Evolutionary conservation across 2,888 invertebrate genomes (phyloP), one percentile per base, ranked within the genome.

Genomic region (Lycophotia porphyrea): DNA sequence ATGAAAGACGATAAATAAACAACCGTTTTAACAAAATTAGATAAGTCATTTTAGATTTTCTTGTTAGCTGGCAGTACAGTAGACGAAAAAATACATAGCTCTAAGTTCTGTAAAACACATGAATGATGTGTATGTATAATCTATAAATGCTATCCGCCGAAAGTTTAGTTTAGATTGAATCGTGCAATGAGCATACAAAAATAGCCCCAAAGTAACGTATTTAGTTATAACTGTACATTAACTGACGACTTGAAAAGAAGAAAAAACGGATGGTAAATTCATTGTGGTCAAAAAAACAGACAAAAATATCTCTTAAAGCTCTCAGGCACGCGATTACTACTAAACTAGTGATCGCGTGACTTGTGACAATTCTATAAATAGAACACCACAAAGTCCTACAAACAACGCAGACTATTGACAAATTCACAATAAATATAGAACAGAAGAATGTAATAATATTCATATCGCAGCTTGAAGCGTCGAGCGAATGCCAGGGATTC

Each of bases 391-490:
- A 31, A 49, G 13, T 64, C 36, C 34, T 21, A 80, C 49, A 71
- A 67, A 73, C 36, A 60, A 60, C 3, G 67, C 69, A 55, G 49
- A 52, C 55, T 78, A 82, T 78, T 65, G 83, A 83, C 74, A 65
- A 69, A 75, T 60, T 64, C 60, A 71, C 61, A 83, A 76, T 68
- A 85, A 76, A 83, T 80, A 83, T 74, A 49, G 64, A 39, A 70
- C 49, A 64, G 24, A 85, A 75, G 80, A 86, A 87, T 85, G 86
- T 78, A 86, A 87, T 87, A 85, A 83, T 86, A 86, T 86, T 86
- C 80, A 87, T 83, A 86, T 83, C 76, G 86, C 74, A 70, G 78
- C 52, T 80, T 68, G 63, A 55, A 71, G 75, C 69, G 75, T 55
- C 69, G 83, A 74, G 36, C 64, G 66, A 87, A 86, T 87, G 70